Conservation (phyloP, 1,140 invertebrate genomes). For the Paralvinella palmiformis region DNA sequence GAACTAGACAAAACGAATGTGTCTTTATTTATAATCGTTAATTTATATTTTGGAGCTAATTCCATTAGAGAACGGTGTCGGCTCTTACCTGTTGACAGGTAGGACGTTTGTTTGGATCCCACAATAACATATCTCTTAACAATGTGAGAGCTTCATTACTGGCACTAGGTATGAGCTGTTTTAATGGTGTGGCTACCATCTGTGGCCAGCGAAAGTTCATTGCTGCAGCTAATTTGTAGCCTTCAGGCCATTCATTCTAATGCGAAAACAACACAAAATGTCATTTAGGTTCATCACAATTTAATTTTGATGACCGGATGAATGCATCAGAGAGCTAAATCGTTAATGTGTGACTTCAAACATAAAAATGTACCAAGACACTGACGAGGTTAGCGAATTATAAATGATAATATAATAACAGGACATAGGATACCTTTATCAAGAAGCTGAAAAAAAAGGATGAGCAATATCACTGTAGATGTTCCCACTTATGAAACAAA, state of each 20-base stretch:
- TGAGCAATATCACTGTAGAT: no score
- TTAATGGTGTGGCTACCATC: constrained; percentile 54
- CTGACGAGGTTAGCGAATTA: no score
- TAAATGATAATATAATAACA: no score
- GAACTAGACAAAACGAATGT: background rate
- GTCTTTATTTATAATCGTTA: background rate
- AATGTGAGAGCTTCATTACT: constrained; percentile 75
- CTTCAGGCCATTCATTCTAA: constrained; percentile 94
- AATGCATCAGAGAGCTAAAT: no score
- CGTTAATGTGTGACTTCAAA: no score
- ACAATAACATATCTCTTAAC: constrained; percentile 79
- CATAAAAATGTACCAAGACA: no score
- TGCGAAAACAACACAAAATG: no score
- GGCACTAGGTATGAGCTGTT: constrained; percentile 76
- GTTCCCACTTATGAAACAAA: no score
- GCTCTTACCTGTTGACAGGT: constrained; percentile 59
- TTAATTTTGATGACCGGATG: no score
- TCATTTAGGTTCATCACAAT: no score
- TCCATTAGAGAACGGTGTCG: background rate
- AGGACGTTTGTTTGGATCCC: constrained; percentile 88
- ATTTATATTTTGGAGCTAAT: background rate
- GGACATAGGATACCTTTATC: no score
- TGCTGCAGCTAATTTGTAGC: constrained; percentile 80
- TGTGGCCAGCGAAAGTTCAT: constrained; percentile 97
- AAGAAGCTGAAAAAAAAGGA: no score